Base-by-base conservation (phyloP, 2,888 invertebrate genomes). In the Adelphocoris suturalis region DNA sequence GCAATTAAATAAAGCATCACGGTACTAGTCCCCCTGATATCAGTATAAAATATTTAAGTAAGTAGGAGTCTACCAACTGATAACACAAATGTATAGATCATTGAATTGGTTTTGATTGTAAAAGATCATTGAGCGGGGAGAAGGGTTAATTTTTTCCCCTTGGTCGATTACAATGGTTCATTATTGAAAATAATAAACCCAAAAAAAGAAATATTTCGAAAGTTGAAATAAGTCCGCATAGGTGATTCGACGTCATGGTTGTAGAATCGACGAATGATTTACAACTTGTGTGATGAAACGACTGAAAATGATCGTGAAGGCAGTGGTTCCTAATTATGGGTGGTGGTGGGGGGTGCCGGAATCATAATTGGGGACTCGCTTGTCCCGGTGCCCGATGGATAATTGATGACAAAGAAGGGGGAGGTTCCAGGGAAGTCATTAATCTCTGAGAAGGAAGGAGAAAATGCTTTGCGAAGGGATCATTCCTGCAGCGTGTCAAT, bases 341-440 rank as follows among this genome's bases (percentile, higher is more conserved):
- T 16, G 57, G n/a, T 7, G n/a, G 52, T 37, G 37, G 37, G 52
- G 52, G 52, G 16, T 52, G 57, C 37, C 37, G 14, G 19, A 19
- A 68, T 68, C 23, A 27, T 68, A 68, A 68, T 68, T 68, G 68
- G 68, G 68, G 19, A 19, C 27, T 68, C 68, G 23, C 68, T 68
- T 68, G 68, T 68, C 68, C 23, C 52, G 52, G 16, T 11, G 12
- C 5, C 12, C 23, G 68, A 68, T 68, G 68, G 27, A 27, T 68
- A 68, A 68, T 68, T 68, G 23, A 68, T 68, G 68, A 68, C 9
- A 27, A 27, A 27, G 0, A 13, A 68, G 19, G 23, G 37, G 37
- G 37, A 37, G 37, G 37, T 37, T 37, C 7, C 37, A 4, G 37
- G 68, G 68, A 68, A 3, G 68, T 68, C 68, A 23, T 68, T 68